These are phyloP conservation scores for Pristionchus maxplancki DNA, from an alignment of 2,888 invertebrate genomes.

Conservation along the genomic window DNA sequence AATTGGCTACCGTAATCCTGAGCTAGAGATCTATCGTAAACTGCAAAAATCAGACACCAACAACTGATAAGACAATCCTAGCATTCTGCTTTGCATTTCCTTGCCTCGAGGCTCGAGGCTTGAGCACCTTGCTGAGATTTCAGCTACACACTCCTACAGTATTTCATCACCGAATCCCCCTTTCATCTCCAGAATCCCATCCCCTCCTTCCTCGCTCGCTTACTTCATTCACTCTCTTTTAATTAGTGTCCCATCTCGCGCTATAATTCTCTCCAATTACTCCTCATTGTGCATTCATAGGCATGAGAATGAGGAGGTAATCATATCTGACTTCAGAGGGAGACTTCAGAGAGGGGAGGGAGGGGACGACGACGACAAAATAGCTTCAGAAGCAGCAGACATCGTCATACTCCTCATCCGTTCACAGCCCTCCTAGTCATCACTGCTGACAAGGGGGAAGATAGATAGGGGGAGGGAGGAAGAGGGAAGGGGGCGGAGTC, in stretches of 20 bases:
- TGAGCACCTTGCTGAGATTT: too few species aligned
- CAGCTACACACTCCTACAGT: not conserved
- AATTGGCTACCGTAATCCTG: not conserved
- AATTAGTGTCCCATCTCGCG: not conserved
- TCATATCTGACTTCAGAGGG: constrained; percentile 39
- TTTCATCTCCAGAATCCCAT: not conserved
- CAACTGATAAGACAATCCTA: not conserved
- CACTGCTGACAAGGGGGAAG: not conserved
- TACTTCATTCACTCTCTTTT: constrained; percentile 28
- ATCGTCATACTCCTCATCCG: not conserved
- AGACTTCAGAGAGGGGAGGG: not conserved
- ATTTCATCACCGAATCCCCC: not conserved
- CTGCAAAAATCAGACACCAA: not conserved
- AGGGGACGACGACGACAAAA: constrained; percentile 12
- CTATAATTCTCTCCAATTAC: constrained; percentile 43
- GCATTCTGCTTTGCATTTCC: too few species aligned
- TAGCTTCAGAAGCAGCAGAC: too few species aligned
- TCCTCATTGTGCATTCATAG: constrained; percentile 14
- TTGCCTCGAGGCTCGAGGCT: too few species aligned
- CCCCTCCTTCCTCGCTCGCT: not conserved
- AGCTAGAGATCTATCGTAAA: too few species aligned
- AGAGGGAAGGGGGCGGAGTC: not conserved
- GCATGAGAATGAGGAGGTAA: constrained; percentile 7
- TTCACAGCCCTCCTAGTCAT: not conserved
- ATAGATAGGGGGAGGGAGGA: not conserved